Base-by-base conservation (phyloP, 2,888 invertebrate genomes). In the Entomobrya proxima region DNA sequence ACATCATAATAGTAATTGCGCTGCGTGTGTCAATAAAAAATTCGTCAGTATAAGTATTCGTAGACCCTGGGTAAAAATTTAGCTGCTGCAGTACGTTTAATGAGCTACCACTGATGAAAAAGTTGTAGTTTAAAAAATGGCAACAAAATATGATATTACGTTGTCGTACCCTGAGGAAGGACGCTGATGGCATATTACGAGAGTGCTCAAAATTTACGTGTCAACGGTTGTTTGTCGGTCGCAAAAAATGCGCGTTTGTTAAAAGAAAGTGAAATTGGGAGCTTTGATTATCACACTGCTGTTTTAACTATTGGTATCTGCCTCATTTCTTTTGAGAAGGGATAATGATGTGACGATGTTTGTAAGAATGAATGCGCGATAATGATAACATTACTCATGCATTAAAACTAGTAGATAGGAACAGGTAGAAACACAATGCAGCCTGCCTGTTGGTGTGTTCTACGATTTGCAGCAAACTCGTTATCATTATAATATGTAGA, bases 221-320 rank as follows among this genome's bases (percentile, higher is more conserved):
- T 72, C 80, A 72, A 52, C 81, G 40, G 37, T 35, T 32, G 50
- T 75, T 67, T 79, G 79, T 52, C 67, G 52, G 64, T 55, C 27
- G 37, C 55, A 64, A 72, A 74, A 72, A 80, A 74, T 74, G 40
- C 15, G 13, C 50, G 67, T 32, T 58, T 52, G 47, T 64, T n/a
- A 74, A 85, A 74, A 21, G 76, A 85, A 85, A 85, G 85, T 80
- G 85, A 85, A 85, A 85, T 80, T 85, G 58, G 72, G 72, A 85
- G 35, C 61, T 24, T 35, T 72, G 21, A 30, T 40, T 52, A 32
- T 15, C 69, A 13, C 7, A 27, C 44, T 18, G 35, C 69, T 24
- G 35, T 35, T 50, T 44, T 24, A 76, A 35, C 13, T 35, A 30
- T 27, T 21, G 13, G n/a, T 64, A 61, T 58, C 32, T 78, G 75